Conservation (phyloP, 2,888 invertebrate genomes). For the Zygothrica quintamaculata region DNA sequence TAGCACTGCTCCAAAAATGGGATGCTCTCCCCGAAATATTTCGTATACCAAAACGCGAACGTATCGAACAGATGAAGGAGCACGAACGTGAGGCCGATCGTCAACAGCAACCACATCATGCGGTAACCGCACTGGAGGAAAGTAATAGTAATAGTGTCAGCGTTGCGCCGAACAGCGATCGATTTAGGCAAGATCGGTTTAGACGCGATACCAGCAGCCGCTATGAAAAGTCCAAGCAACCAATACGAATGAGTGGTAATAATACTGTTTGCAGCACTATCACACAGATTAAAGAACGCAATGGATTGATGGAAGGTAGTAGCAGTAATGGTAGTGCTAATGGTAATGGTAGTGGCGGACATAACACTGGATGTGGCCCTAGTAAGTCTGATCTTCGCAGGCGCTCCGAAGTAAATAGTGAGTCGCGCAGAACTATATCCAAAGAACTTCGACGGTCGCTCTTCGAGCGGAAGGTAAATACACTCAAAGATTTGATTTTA, state of each 20-base stretch:
- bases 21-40: constrained; percentile 83
- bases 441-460: constrained; percentile 83
- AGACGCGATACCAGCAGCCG: constrained; percentile 59
- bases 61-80: constrained; percentile 97
- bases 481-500: no score
- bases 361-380: background rate
- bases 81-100: constrained; percentile 95
- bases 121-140: constrained; percentile 60
- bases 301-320: constrained; percentile 10
- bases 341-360: background rate
- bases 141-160: constrained; percentile 49
- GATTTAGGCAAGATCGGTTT: constrained; percentile 66
- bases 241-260: constrained; percentile 64
- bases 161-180: constrained; percentile 46
- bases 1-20: constrained; percentile 69
- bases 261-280: constrained; percentile 72
- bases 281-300: constrained; percentile 47
- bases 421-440: constrained; percentile 66
- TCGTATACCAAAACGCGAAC: constrained; percentile 94
- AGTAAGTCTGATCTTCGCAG: constrained; percentile 29
- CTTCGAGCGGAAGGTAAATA: constrained; percentile 82
- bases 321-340: constrained; percentile 6
- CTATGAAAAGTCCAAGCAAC: constrained; percentile 56
- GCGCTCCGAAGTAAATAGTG: constrained; percentile 37
- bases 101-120: constrained; percentile 84